Percentiles rank a stretch among this genome's conserved stretches.
These are phyloP conservation scores for Acleris emargana DNA, from an alignment of 2,888 invertebrate genomes.

Conservation along the genomic window DNA sequence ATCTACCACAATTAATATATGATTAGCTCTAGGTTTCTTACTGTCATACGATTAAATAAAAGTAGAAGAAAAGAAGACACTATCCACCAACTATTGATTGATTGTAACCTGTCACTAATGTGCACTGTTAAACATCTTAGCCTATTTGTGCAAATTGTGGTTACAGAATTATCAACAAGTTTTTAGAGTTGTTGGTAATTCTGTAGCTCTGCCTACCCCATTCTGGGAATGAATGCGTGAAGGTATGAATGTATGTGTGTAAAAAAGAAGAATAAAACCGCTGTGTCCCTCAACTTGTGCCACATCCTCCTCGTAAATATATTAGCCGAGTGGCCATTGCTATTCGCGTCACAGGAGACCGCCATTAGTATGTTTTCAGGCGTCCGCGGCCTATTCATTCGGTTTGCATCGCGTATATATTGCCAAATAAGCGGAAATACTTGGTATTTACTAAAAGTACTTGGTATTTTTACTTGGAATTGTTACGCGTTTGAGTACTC, in stretches of 20 bases:
- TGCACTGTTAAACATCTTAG: no score
- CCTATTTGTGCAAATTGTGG: no score
- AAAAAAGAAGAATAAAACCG: not conserved
- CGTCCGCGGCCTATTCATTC: slow-evolving; percentile 26
- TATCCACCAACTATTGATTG: no score
- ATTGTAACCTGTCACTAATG: no score
- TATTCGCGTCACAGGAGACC: slow-evolving; percentile 40
- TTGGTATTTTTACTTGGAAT: not conserved
- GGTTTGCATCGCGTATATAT: slow-evolving; percentile 9
- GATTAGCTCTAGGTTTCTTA: no score
- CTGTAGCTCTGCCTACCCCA: no score
- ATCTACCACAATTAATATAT: no score
- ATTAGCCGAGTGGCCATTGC: slow-evolving; percentile 45
- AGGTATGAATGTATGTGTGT: no score
- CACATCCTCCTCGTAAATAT: slow-evolving; percentile 45
- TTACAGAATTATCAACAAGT: no score
- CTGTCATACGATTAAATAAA: no score
- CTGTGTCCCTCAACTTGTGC: slow-evolving; percentile 10
- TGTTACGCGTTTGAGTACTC: not conserved
- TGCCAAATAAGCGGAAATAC: slow-evolving; percentile 6
- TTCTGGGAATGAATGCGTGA: no score
- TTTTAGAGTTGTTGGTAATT: no score
- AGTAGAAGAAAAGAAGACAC: not conserved
- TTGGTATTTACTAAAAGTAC: not conserved
- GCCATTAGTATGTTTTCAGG: slow-evolving; percentile 46